Base-by-base conservation (phyloP, 1,140 invertebrate species). In the Telenomus remus region DNA sequence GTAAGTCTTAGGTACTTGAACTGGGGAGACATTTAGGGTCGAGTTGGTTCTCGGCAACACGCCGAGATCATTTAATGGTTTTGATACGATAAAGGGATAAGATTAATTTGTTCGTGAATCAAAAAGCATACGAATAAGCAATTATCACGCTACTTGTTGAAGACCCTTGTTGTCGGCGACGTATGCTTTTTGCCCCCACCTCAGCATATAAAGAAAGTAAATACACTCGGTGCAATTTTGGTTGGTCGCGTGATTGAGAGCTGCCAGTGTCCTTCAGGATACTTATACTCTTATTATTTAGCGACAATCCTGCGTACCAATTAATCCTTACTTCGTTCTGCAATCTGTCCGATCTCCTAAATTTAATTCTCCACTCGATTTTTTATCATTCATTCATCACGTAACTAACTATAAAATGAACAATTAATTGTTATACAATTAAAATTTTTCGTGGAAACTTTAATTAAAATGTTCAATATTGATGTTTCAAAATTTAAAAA, bases 51-150 rank as follows among this genome's bases (percentile, higher is more conserved):
- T 73, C 66, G 74, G 78, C 69, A 72, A 64, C 78, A 78, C 69
- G 78, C 74, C 74, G 78, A 84, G 82, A 84, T 85, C 82, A 79
- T 78, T 82, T 84, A 83, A 85, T 86, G 81, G 82, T 80, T 84
- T 85, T 85, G 81, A 84, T 85, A 83, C 79, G 81, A 83, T 82
- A 75, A 84, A 84, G 82, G 80, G 82, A 83, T 85, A 84, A 85
- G 79, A 85, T 85, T 85, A 83, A 85, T 83, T 86, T 85, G 83
- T 79, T 80, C 80, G 68, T 72, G 82, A 84, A 85, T 82, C 79
- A 81, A 79, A 82, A 79, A 80, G 80, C 78, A 82, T 80, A 81
- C 79, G 79, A 83, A 83, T 84, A 83, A 84, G 84, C 80, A 85
- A 85, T 86, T 86, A 85, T 69, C 78, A 43, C 61, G 49, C 59